Conservation (phyloP, 2,888 invertebrate genomes). For the Hartigia nigra region DNA sequence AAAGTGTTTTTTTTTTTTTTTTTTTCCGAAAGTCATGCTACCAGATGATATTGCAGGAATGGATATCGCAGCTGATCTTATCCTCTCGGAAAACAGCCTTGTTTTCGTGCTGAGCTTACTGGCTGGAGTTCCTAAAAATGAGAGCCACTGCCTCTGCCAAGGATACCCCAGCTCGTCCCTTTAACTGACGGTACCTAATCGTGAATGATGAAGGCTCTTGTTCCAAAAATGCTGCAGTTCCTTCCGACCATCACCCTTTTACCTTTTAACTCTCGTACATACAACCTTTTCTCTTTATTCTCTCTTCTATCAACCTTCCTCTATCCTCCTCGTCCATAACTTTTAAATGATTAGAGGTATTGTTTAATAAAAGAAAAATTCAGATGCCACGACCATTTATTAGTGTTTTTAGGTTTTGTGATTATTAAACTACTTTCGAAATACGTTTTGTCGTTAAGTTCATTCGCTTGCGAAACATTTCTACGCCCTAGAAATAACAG, state of each 20-base stretch:
- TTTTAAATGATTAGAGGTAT: neutral
- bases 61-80: neutral
- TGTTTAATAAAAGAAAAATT: neutral
- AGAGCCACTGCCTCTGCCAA: neutral
- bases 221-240: neutral
- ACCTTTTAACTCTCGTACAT: neutral
- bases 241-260: neutral
- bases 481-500: neutral
- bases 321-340: neutral
- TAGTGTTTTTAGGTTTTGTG: neutral
- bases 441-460: neutral
- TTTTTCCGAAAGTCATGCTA: neutral
- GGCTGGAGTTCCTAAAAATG: neutral
- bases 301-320: neutral
- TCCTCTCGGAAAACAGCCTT: neutral
- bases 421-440: too few relatives aligned
- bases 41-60: neutral
- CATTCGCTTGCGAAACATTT: neutral
- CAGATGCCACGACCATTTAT: too few relatives aligned
- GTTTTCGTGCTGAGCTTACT: neutral
- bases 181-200: constrained; percentile 13
- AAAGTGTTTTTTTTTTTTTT: too few relatives aligned
- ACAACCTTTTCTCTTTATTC: neutral
- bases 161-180: neutral
- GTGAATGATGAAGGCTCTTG: constrained; percentile 4